phyloP scores from a whole-genome alignment of 2,888 invertebrate genomes.

The Bellardia bayeri region DNA sequence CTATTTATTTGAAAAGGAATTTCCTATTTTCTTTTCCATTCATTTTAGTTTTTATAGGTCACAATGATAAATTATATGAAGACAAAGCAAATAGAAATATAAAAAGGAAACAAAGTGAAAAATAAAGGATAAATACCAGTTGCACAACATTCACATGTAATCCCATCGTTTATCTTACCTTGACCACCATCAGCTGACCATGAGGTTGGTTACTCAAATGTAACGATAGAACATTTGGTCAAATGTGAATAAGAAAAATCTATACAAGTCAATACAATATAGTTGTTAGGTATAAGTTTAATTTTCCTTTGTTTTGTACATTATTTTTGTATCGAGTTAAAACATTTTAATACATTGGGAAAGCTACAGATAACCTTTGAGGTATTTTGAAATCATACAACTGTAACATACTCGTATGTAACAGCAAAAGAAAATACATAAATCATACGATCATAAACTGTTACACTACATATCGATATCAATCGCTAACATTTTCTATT shows the following conservation, averaged over 20 bases:
- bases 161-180: conserved; percentile 26
- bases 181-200: neutral
- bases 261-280: neutral
- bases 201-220: neutral
- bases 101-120: neutral
- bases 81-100: neutral
- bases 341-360: neutral
- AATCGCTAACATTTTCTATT: too few species aligned
- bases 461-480: too few species aligned
- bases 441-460: too few species aligned
- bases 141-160: conserved; percentile 20
- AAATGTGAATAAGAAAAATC: neutral
- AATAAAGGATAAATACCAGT: conserved; percentile 18
- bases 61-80: conserved; percentile 11
- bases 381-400: too few species aligned
- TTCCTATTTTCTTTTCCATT: neutral
- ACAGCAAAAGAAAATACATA: too few species aligned
- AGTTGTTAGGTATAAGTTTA: neutral
- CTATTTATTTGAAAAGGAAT: conserved; percentile 2
- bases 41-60: neutral
- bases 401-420: too few species aligned
- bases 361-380: too few species aligned
- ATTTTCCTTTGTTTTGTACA: neutral
- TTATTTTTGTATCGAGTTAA: neutral
- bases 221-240: neutral